Conservation (phyloP, 2,797 vertebrate species). For the Alosa sapidissima region DNA sequence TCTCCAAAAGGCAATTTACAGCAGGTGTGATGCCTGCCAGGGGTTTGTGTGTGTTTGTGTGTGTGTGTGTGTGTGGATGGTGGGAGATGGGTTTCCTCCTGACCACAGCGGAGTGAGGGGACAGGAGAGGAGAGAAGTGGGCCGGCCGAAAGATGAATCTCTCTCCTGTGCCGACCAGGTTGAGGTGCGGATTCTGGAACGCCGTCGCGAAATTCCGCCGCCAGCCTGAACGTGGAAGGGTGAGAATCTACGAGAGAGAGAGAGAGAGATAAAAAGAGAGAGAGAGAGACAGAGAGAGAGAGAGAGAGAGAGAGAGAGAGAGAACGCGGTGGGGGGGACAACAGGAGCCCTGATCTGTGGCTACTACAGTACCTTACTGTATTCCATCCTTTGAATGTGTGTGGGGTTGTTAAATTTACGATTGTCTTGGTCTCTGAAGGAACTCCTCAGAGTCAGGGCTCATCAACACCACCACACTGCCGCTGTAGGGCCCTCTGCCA, state of each 20-base stretch:
- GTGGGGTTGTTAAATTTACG: neutral
- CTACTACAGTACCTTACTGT: too few relatives aligned
- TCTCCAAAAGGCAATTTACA: conserved; percentile 4
- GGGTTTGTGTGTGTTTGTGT: neutral
- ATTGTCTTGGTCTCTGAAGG: neutral
- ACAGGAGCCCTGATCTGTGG: too few relatives aligned
- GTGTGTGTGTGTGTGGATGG: neutral
- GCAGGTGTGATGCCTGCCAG: conserved; percentile 10
- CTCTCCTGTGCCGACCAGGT: conserved; percentile 64
- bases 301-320: neutral
- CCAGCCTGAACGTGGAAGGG: conserved; percentile 31
- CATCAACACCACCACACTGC: neutral
- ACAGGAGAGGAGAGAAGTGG: neutral
- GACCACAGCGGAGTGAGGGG: neutral
- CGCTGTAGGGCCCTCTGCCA: neutral
- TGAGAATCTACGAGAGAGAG: conserved; percentile 33
- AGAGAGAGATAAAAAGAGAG: neutral
- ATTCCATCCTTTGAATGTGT: too few relatives aligned
- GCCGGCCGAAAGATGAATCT: conserved; percentile 65
- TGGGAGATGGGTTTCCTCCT: neutral
- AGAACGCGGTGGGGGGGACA: too few relatives aligned
- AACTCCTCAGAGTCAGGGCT: neutral
- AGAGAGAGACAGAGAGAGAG: neutral
- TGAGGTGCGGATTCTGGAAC: conserved; percentile 67
- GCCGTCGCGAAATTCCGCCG: conserved; percentile 66